Conservation (phyloP, 2,113 vertebrate species). For the Chaenocephalus aceratus region DNA sequence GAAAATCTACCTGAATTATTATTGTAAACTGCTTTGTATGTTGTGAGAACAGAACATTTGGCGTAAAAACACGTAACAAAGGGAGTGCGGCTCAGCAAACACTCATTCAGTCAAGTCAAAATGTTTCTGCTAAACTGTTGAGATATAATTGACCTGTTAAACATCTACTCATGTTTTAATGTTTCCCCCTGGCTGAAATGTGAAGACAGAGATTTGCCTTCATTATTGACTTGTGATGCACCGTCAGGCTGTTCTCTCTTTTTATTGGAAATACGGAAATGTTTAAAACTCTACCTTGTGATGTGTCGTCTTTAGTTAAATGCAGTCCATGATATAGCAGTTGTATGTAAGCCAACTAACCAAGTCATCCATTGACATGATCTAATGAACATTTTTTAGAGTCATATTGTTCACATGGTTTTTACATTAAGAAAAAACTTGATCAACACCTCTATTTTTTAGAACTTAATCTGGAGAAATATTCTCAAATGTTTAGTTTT, state of each 20-base stretch:
- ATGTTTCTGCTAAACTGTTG: not conserved
- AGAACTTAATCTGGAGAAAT: constrained; percentile 12
- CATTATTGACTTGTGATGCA: not conserved
- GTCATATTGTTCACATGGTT: constrained; percentile 19
- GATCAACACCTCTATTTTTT: constrained; percentile 8
- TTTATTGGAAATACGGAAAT: constrained; percentile 5
- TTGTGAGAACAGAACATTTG: not conserved
- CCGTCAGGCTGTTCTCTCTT: not conserved
- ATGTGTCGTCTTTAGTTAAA: constrained; percentile 3
- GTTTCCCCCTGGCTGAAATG: constrained; percentile 17
- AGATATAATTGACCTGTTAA: not conserved
- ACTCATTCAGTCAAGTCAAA: not conserved
- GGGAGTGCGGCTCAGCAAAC: not conserved
- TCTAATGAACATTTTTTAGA: constrained; percentile 20
- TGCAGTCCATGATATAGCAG: not conserved
- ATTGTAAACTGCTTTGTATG: not conserved
- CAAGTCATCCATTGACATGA: constrained; percentile 18
- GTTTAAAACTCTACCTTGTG: constrained; percentile 7
- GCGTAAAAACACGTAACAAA: not conserved
- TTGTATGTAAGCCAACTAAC: not conserved
- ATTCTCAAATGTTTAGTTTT: constrained; percentile 11
- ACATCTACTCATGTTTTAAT: not conserved
- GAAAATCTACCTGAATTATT: not conserved
- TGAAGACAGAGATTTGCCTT: constrained; percentile 16
- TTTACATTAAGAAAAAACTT: constrained; percentile 27